A percentile compares a stretch with the other conserved stretches of the same genome.
Evolutionary conservation across 2,888 invertebrate genomes (phyloP).

Genomic region (Halictus quadricinctus): DNA sequence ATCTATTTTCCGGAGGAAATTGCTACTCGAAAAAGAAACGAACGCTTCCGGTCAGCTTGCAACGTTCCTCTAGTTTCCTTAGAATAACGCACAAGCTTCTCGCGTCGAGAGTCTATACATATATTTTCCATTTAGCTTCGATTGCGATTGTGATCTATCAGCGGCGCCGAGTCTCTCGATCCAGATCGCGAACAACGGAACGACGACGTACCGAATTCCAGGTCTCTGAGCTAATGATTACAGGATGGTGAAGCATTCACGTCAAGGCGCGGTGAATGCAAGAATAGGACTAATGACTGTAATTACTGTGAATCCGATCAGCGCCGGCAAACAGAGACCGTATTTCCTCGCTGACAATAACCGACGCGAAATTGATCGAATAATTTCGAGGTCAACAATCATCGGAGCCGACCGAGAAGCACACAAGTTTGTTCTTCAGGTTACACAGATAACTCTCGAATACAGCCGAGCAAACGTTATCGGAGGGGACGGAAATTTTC

Average conservation of each 20-base stretch:
- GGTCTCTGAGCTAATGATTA: not conserved
- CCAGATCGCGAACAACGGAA: slow-evolving; percentile 55
- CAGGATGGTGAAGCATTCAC: slow-evolving; percentile 12
- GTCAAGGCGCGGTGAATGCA: slow-evolving; percentile 55
- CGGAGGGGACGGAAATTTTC: slow-evolving; percentile 12
- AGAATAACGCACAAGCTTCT: too few species aligned
- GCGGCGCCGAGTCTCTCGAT: slow-evolving; percentile 30
- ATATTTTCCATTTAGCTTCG: too few species aligned
- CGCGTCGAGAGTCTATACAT: too few species aligned
- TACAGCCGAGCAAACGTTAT: not conserved
- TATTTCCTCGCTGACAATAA: not conserved
- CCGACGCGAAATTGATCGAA: not conserved
- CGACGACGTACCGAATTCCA: slow-evolving; percentile 44
- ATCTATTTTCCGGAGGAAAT: not conserved
- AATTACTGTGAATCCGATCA: slow-evolving; percentile 17
- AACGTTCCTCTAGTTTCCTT: not conserved
- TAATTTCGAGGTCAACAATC: not conserved
- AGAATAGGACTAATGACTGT: slow-evolving; percentile 16
- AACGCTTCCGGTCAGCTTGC: not conserved
- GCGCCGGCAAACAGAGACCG: not conserved
- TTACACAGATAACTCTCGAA: not conserved
- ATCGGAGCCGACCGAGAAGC: not conserved
- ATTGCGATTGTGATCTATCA: too few species aligned
- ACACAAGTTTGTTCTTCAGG: not conserved
- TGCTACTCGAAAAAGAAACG: not conserved